Conservation (phyloP, 2,113 vertebrate species). For the Festucalex cinctus region DNA sequence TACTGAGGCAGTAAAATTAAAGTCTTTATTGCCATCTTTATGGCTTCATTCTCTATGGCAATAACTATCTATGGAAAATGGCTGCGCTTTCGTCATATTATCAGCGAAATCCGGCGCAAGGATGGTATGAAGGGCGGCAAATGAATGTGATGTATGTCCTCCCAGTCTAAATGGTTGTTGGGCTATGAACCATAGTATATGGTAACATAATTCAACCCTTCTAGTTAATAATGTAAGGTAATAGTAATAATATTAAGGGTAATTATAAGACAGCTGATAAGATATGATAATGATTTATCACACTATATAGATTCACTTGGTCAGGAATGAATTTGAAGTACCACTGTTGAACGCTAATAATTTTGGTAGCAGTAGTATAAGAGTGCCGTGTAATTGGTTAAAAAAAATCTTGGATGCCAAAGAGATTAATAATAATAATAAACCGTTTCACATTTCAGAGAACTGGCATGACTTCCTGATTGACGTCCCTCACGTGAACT, state of each 20-base stretch:
- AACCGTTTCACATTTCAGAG: constrained; percentile 19
- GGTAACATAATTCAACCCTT: not conserved
- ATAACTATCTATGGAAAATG: constrained; percentile 61
- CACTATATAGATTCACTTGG: not conserved
- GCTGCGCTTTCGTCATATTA: constrained; percentile 54
- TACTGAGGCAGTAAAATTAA: constrained; percentile 60
- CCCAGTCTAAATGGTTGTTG: constrained; percentile 9
- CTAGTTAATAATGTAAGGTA: not conserved
- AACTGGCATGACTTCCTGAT: constrained; percentile 48
- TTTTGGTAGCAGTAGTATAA: not conserved
- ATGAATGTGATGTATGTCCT: constrained; percentile 49
- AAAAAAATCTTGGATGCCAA: not conserved
- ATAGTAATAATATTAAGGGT: not conserved
- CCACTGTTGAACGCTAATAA: not conserved
- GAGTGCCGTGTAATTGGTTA: no score
- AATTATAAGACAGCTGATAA: not conserved
- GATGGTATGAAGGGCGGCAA: constrained; percentile 43
- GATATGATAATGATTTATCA: not conserved
- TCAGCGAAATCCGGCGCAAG: constrained; percentile 44
- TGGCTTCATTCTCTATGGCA: constrained; percentile 56
- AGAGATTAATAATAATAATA: not conserved
- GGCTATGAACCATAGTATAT: not conserved
- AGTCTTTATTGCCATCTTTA: constrained; percentile 63
- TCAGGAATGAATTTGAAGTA: no score
- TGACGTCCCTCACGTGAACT: constrained; percentile 58